phyloP scores from a whole-genome alignment of 1,140 invertebrate genomes.

The Drosophila carrolli region DNA sequence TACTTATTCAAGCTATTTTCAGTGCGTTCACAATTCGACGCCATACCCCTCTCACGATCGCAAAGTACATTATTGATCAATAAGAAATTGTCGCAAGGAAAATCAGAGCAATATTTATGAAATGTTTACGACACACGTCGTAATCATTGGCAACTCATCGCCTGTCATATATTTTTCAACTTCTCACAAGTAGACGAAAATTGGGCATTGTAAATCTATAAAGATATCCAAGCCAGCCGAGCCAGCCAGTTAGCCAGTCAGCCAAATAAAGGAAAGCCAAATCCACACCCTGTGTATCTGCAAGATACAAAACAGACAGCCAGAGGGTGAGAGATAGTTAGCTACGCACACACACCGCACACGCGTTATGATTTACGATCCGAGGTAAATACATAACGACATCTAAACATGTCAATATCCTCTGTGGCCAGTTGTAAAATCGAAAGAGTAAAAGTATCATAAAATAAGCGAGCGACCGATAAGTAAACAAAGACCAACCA shows the following conservation, averaged over 20 bases:
- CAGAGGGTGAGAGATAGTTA: slow-evolving; percentile 18
- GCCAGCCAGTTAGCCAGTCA: slow-evolving; percentile 24
- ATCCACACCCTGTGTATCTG: slow-evolving; percentile 39
- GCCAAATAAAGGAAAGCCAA: slow-evolving; percentile 40
- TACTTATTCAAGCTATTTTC: background rate
- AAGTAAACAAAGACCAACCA: slow-evolving; percentile 64
- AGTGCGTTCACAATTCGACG: slow-evolving; percentile 35
- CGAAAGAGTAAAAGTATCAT: slow-evolving; percentile 81
- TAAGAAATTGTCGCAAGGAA: slow-evolving; percentile 82
- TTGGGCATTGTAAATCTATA: slow-evolving; percentile 80
- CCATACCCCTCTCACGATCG: background rate
- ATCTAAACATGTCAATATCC: slow-evolving; percentile 83
- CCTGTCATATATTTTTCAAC: slow-evolving; percentile 76
- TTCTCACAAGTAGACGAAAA: slow-evolving; percentile 82
- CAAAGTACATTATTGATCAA: slow-evolving; percentile 71
- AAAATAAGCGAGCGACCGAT: slow-evolving; percentile 66
- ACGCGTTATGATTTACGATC: slow-evolving; percentile 81
- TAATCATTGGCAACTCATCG: slow-evolving; percentile 80
- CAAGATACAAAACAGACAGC: slow-evolving; percentile 46
- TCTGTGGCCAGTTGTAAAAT: slow-evolving; percentile 74
- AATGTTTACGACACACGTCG: slow-evolving; percentile 79
- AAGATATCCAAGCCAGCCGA: slow-evolving; percentile 60
- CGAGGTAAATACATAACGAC: slow-evolving; percentile 80
- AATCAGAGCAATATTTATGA: slow-evolving; percentile 83
- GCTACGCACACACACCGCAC: slow-evolving; percentile 45